Conservation (phyloP, 2,113 vertebrate species). For the Promerops cafer region DNA sequence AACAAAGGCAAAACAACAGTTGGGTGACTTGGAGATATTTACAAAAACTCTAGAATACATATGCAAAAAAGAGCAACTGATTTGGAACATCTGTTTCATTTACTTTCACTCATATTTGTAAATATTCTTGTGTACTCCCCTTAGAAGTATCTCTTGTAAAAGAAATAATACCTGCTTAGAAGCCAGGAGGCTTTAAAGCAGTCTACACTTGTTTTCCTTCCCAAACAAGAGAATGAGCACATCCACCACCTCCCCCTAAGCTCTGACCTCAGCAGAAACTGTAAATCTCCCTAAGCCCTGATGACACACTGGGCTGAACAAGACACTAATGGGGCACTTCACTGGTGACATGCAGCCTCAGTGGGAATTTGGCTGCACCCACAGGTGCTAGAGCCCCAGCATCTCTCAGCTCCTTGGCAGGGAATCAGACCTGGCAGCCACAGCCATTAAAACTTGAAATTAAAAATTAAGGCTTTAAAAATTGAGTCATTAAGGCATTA, state of each 20-base stretch:
- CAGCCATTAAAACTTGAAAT: rapidly evolving
- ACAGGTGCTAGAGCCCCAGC: no score
- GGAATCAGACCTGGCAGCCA: neutral
- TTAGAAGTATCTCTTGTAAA: neutral
- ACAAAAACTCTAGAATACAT: neutral
- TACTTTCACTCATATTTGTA: neutral
- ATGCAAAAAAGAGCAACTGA: neutral
- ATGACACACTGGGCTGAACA: rapidly evolving
- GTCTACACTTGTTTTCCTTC: neutral
- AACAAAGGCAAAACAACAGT: neutral
- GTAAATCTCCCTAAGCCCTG: neutral
- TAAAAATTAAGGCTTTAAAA: no score
- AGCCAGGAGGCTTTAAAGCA: neutral
- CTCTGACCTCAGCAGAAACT: neutral
- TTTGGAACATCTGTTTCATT: neutral
- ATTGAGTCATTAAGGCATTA: no score
- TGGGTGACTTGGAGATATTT: neutral
- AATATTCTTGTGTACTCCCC: neutral
- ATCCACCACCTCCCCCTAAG: neutral
- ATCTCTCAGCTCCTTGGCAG: neutral
- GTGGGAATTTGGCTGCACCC: neutral
- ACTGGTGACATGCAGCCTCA: neutral
- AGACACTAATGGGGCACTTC: neutral
- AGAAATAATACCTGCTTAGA: neutral
- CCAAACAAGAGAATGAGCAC: neutral